phyloP scores from a whole-genome alignment of 2,888 invertebrate species.

The Hetaerina titia region DNA sequence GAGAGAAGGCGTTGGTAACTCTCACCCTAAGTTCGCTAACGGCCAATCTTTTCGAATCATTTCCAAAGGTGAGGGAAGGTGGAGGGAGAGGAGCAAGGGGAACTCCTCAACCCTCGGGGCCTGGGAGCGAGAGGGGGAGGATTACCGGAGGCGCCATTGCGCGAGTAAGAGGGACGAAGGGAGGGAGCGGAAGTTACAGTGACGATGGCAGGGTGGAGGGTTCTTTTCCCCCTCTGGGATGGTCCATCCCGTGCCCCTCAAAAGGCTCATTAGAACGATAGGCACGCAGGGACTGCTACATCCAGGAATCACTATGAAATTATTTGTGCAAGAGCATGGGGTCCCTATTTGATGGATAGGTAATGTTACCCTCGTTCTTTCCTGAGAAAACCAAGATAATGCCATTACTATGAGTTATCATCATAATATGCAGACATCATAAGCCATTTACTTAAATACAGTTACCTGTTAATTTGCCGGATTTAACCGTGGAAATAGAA shows the following conservation, averaged over 20 bases:
- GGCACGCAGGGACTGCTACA: not conserved
- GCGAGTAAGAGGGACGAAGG: not conserved
- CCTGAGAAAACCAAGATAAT: too few relatives aligned
- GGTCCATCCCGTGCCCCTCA: not conserved
- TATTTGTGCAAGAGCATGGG: too few relatives aligned
- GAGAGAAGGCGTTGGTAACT: not conserved
- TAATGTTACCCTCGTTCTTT: too few relatives aligned
- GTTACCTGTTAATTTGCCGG: too few relatives aligned
- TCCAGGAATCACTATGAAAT: too few relatives aligned
- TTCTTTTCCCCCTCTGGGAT: not conserved
- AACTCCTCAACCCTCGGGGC: not conserved
- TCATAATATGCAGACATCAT: too few relatives aligned
- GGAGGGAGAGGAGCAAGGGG: not conserved
- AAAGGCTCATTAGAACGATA: not conserved
- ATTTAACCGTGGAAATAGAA: too few relatives aligned
- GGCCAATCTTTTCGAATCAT: conserved; percentile 50
- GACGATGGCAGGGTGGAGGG: not conserved
- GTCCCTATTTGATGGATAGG: too few relatives aligned
- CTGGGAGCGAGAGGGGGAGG: not conserved
- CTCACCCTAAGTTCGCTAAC: not conserved
- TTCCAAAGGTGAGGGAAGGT: not conserved
- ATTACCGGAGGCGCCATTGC: not conserved
- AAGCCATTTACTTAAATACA: too few relatives aligned
- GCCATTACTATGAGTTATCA: too few relatives aligned
- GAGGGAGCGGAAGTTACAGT: not conserved